phyloP scores from a whole-genome alignment of 2,113 vertebrate species.

The rat (Rattus norvegicus) region GRCr8 NC_086039.1:30343001-30343500 shows the following conservation, averaged over 20 bases:
- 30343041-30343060: background rate
- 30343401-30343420: background rate
- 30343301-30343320: background rate
- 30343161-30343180: constrained; percentile 99
- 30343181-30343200: constrained; percentile 99
- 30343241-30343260: constrained; percentile 92
- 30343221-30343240: constrained; percentile 99
- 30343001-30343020: background rate
- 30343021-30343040: constrained; percentile 41
- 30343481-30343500: background rate
- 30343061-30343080: constrained; percentile 45
- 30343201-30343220: constrained; percentile 98
- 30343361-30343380: background rate
- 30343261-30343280: background rate
- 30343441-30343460: background rate
- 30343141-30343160: constrained; percentile 99
- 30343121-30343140: constrained; percentile 83
- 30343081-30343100: constrained; percentile 40
- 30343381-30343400: background rate
- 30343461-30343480: background rate
- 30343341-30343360: background rate
- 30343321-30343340: background rate
- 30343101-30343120: constrained; percentile 60
- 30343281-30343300: background rate
- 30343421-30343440: background rate